These are phyloP conservation scores for Hapalemur alaotrensis DNA, from an alignment of 2,797 vertebrate species.

Conservation along the genomic window DNA sequence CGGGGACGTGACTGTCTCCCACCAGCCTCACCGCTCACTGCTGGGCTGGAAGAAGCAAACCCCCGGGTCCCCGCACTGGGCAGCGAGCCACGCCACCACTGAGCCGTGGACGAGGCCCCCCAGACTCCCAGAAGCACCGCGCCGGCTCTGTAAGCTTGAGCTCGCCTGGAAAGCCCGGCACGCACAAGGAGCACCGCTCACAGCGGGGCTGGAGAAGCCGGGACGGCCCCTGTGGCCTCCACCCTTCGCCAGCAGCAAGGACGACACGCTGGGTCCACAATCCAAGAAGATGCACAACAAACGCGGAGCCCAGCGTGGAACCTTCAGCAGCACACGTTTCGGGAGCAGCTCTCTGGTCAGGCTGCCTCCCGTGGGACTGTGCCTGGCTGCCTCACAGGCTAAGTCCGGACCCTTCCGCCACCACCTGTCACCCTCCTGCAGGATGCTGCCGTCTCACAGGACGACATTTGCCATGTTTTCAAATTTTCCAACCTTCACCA, in stretches of 20 bases:
- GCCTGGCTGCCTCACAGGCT: background rate
- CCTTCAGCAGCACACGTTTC: background rate
- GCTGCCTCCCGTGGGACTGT: background rate
- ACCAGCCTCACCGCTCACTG: background rate
- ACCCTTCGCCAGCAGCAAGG: background rate
- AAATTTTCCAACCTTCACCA: background rate
- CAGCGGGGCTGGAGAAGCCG: background rate
- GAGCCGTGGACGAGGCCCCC: background rate
- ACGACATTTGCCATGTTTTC: background rate
- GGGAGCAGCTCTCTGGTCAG: background rate
- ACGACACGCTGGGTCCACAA: background rate
- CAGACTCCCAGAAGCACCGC: background rate
- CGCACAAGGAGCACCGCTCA: background rate
- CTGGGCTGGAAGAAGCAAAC: background rate
- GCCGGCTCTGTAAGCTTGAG: background rate
- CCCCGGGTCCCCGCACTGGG: background rate
- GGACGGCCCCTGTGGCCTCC: background rate
- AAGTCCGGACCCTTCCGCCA: background rate
- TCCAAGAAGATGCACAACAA: too few species aligned
- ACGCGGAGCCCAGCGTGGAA: fast-evolving
- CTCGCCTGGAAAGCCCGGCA: background rate
- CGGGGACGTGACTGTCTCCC: background rate
- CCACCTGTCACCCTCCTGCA: background rate
- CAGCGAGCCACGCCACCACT: background rate
- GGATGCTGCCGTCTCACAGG: background rate